Percentiles rank a stretch among this genome's conserved stretches.
These are phyloP conservation scores for Ageneiosus marmoratus DNA, from an alignment of 2,113 vertebrate genomes.

Conservation along the genomic window DNA sequence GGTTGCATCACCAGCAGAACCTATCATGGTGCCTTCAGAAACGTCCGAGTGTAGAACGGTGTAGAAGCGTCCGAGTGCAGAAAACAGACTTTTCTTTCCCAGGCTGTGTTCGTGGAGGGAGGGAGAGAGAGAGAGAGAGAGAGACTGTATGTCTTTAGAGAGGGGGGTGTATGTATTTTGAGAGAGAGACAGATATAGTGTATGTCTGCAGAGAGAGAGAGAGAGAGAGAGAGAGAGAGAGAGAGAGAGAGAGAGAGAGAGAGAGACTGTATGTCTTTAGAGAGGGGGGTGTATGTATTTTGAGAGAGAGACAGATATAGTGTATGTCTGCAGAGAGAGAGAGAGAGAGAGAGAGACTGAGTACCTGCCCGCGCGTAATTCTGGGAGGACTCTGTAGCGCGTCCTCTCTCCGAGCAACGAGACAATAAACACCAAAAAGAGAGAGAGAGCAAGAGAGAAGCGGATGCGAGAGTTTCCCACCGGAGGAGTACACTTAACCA, in stretches of 20 bases:
- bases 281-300: no score
- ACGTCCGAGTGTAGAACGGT: not conserved
- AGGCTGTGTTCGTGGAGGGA: not conserved
- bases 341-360: constrained; percentile 44
- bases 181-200: no score
- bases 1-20: not conserved
- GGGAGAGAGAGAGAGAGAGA: constrained; percentile 43
- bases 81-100: not conserved
- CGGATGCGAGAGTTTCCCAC: constrained; percentile 58
- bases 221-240: not conserved
- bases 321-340: not conserved
- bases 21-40: not conserved
- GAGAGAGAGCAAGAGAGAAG: constrained; percentile 55
- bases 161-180: no score
- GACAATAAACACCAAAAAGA: constrained; percentile 71
- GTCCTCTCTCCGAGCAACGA: constrained; percentile 67
- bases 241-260: not conserved
- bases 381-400: constrained; percentile 71
- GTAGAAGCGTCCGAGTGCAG: not conserved
- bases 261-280: no score
- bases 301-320: constrained; percentile 44
- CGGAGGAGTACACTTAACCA: constrained; percentile 63
- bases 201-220: not conserved
- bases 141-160: no score
- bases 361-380: constrained; percentile 67